phyloP scores from a whole-genome alignment of 2,797 vertebrate species.

The Microctenopoma lineatum region DNA sequence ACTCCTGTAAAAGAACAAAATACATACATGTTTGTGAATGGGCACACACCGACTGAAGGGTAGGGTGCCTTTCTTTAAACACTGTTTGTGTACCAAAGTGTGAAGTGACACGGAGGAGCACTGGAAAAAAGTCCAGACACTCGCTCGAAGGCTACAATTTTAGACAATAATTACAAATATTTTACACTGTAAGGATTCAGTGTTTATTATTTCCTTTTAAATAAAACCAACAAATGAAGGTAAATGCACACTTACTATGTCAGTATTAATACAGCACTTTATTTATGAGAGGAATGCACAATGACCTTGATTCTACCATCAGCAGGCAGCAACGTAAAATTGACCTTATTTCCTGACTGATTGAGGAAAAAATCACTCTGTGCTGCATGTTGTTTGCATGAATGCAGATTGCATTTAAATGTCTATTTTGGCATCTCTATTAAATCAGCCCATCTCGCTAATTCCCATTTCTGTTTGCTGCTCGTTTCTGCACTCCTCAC shows the following conservation, averaged over 20 bases:
- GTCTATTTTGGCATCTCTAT: slow-evolving; percentile 31
- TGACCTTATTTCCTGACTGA: slow-evolving; percentile 39
- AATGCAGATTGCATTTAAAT: slow-evolving; percentile 46
- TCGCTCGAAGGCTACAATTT: neutral
- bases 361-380: slow-evolving; percentile 29
- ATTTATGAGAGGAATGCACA: slow-evolving; percentile 7
- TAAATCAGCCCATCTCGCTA: slow-evolving; percentile 22
- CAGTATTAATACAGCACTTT: neutral
- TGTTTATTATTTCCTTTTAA: neutral
- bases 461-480: slow-evolving; percentile 28
- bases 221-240: neutral
- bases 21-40: slow-evolving; percentile 73
- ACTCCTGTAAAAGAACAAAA: slow-evolving; percentile 46
- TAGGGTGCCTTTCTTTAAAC: slow-evolving; percentile 6
- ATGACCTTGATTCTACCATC: slow-evolving; percentile 52
- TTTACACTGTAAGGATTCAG: neutral
- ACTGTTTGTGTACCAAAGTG: slow-evolving; percentile 10
- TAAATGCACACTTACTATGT: neutral
- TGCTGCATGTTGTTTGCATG: neutral
- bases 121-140: neutral
- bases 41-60: slow-evolving; percentile 33
- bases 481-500: slow-evolving; percentile 24
- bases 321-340: slow-evolving; percentile 11
- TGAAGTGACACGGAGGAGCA: neutral
- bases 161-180: neutral